Base-by-base conservation (phyloP, 2,797 vertebrate species). In the Takifugu rubripes region DNA sequence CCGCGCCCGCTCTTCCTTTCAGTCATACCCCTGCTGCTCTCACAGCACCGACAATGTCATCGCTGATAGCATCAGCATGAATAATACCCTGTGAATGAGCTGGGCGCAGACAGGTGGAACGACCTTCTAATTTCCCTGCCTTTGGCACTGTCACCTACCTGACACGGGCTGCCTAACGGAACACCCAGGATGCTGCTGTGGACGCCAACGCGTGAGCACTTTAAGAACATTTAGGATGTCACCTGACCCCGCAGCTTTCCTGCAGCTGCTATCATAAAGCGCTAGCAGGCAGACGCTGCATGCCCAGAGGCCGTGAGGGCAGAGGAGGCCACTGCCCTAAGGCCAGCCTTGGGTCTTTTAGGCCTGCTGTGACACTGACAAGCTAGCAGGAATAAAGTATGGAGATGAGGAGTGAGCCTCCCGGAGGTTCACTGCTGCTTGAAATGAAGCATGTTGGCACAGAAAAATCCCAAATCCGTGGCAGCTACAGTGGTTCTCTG, bases 351-450 rank as follows among this genome's bases (percentile, higher is more conserved):
- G 2, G 84, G 87, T 72, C 65, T 53, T 74, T 70, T 45, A 66
- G 77, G 68, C 74, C 55, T 77, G 66, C 68, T 52, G 17, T 84
- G 84, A 87, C 85, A 83, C 74, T 86, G 84, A 83, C 70, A 74
- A 75, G 77, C 53, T 70, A 58, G 63, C 74, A 47, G 52, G 27
- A 76, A 63, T 58, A 56, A 70, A 67, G 54, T 49, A n/a, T 56
- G 45, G 54, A 57, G 49, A 53, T 64, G 16, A n/a, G 17, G n/a
- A 21, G 44, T 21, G 16, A 46, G 17, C 44, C 36, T 40, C 36
- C 36, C 3, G 44, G n/a, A 46, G 44, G 44, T n/a, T 46, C 44
- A 7, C 36, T 40, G 10, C 36, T 40, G 10, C 36, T 40, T 40
- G 11, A 14, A 14, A 40, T 14, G 14, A 11, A 14, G 10, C 14